Conservation (phyloP, 1,140 invertebrate genomes). For the Triops longicaudatus region DNA sequence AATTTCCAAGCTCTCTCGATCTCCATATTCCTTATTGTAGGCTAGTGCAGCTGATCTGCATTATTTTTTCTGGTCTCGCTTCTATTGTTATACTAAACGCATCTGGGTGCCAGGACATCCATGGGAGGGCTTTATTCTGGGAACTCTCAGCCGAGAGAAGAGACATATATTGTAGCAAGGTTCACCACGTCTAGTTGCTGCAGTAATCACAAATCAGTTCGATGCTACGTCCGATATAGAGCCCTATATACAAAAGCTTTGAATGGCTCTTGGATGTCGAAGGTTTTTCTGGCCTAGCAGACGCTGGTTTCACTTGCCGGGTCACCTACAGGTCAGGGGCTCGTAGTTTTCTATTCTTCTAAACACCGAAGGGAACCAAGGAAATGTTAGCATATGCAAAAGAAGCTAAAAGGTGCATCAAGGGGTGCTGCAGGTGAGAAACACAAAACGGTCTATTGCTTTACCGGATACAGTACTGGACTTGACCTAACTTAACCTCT, state of each 20-base stretch:
- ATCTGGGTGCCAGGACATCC: not conserved
- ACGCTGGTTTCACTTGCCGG: not conserved
- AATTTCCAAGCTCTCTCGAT: not conserved
- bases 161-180: not conserved
- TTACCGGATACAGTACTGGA: not conserved
- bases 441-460: not conserved
- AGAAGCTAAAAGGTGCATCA: constrained; percentile 1
- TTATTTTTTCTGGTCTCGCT: not conserved
- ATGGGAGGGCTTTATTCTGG: not conserved
- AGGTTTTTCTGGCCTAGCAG: not conserved
- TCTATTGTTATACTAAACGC: not conserved
- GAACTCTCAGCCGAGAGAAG: not conserved
- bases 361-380: not conserved
- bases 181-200: not conserved
- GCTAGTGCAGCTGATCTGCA: constrained; percentile 5
- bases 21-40: not conserved
- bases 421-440: constrained; percentile 4
- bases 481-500: constrained; percentile 7
- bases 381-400: not conserved
- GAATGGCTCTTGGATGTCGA: not conserved
- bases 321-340: not conserved
- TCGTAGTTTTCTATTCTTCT: constrained; percentile 6
- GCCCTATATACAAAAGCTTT: not conserved
- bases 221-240: not conserved
- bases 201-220: constrained; percentile 5